phyloP scores from a whole-genome alignment of 1,140 invertebrate species.

The Condylostylus longicornis region DNA sequence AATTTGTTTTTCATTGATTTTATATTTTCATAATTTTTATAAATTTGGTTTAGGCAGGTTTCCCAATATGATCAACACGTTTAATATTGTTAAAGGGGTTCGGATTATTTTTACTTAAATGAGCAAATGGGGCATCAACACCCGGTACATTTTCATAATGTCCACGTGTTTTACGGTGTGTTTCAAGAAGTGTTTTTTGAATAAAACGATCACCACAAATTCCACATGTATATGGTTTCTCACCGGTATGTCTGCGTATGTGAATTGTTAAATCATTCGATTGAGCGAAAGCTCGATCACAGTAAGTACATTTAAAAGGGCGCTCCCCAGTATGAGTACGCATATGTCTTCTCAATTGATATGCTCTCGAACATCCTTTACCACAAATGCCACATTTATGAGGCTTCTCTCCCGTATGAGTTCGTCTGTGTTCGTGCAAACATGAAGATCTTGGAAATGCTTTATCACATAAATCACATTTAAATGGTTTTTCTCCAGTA shows the following conservation, averaged over 20 bases:
- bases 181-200: conserved; percentile 26
- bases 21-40: no score
- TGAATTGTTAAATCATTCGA: conserved; percentile 41
- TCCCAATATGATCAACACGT: no score
- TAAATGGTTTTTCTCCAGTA: conserved; percentile 23
- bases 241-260: conserved; percentile 38
- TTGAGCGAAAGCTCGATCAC: conserved; percentile 42
- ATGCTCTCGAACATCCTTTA: conserved; percentile 35
- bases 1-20: no score
- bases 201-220: conserved; percentile 27
- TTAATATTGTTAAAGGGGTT: no score
- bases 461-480: conserved; percentile 26
- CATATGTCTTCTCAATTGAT: conserved; percentile 45
- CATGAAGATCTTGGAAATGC: conserved; percentile 28
- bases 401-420: conserved; percentile 43
- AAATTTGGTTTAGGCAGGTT: no score
- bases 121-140: no score
- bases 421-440: conserved; percentile 35
- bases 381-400: conserved; percentile 39
- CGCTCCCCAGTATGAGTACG: conserved; percentile 42
- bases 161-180: conserved; percentile 20
- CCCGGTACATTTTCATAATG: no score
- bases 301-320: conserved; percentile 42
- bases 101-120: no score
- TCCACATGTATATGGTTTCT: conserved; percentile 36